A percentile compares a stretch with the other conserved stretches of the same genome.
phyloP scores from a whole-genome alignment of 1,140 invertebrate species.

The Leptinotarsa texana region DNA sequence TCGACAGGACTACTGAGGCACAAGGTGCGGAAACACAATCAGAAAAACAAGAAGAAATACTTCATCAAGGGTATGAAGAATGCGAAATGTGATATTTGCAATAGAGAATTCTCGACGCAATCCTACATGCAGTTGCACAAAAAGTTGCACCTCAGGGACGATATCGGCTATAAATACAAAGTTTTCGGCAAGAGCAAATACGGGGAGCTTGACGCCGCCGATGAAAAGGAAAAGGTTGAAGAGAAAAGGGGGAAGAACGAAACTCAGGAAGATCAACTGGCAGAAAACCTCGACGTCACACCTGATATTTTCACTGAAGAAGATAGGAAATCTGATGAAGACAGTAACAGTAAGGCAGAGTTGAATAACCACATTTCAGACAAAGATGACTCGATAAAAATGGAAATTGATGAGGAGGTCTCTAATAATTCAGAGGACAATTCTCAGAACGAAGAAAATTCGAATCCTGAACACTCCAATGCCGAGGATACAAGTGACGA shows the following conservation, averaged over 20 bases:
- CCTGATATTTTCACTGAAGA: slow-evolving; percentile 32
- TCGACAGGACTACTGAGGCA: slow-evolving; percentile 45
- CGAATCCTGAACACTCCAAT: slow-evolving; percentile 23
- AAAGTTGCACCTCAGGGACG: slow-evolving; percentile 48
- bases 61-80: slow-evolving; percentile 53
- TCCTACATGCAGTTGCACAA: slow-evolving; percentile 50
- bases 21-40: slow-evolving; percentile 48
- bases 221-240: slow-evolving; percentile 30
- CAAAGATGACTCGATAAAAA: slow-evolving; percentile 13
- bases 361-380: background rate
- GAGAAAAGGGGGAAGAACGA: slow-evolving; percentile 27
- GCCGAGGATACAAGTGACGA: slow-evolving; percentile 16
- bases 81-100: slow-evolving; percentile 51
- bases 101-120: slow-evolving; percentile 49
- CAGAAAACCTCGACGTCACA: slow-evolving; percentile 30
- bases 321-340: slow-evolving; percentile 20
- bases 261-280: slow-evolving; percentile 12
- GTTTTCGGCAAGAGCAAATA: slow-evolving; percentile 47
- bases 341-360: slow-evolving; percentile 12
- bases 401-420: slow-evolving; percentile 13
- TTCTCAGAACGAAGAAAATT: slow-evolving; percentile 28
- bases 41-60: slow-evolving; percentile 49
- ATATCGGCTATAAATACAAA: slow-evolving; percentile 48
- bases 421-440: slow-evolving; percentile 10
- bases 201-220: slow-evolving; percentile 12